Base-by-base conservation (phyloP, 2,113 vertebrate species). In the Lophotis ruficrista region DNA sequence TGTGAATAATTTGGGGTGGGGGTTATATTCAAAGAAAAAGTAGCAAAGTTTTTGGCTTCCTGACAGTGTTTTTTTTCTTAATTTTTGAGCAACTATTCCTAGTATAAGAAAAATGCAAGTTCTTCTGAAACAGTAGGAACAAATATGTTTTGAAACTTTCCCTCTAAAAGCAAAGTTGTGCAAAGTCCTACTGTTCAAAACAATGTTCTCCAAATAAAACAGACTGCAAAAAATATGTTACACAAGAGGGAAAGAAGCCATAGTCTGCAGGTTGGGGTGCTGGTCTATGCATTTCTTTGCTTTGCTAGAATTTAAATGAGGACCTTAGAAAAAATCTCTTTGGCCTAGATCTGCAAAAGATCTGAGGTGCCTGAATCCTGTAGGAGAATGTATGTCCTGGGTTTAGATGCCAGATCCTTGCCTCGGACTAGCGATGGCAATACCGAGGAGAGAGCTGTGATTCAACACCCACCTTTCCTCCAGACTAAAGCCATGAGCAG, bases 1-100 rank as follows among this genome's bases (percentile, higher is more conserved):
- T 73, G 58, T 61, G 73, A 96, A 96, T 73, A 96, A 84, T 72
- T 95, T 96, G 72, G 23, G 90, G 50, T 93, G 78, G 78, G 91
- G 95, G 82, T 69, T 89, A 64, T 76, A 82, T 38, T 80, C 33
- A 83, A 93, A 91, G 22, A 33, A 76, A 89, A 90, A 73, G 12
- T 76, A 78, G 54, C 62, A 41, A 78, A 60, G 33, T 9, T 90
- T 93, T 90, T 83, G 30, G 78, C 73, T 92, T 95, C 35, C 45
- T 77, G 16, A 83, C 47, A 79, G 56, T 28, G 28, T 0, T 57
- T 25, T 84, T 92, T 69, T 54, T 21, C 10, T 30, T 41, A 14
- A 31, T 65, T 95, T 84, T 56, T 68, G 24, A 84, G 75, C 25
- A 97, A 70, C 22, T 72, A 35, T 94, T 97, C 65, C 92, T 70